These are phyloP conservation scores for Zosterops japonicus DNA, from an alignment of 2,113 vertebrate species.

Conservation along the genomic window DNA sequence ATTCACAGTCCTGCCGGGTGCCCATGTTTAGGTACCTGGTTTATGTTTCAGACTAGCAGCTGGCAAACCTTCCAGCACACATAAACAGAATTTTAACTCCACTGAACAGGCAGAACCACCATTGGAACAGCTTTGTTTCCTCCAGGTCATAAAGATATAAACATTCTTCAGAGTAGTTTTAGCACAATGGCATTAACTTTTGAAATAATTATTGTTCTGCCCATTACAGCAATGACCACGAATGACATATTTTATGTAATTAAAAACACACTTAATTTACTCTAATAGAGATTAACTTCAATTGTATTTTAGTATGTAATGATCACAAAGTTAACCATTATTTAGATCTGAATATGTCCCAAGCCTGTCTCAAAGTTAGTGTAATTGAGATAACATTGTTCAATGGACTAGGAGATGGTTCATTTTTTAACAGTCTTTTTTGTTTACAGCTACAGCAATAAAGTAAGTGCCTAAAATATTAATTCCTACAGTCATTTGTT, in stretches of 20 bases:
- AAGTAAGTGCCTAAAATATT: background rate
- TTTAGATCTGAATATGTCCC: background rate
- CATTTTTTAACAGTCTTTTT: background rate
- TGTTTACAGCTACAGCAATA: background rate
- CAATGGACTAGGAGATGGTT: background rate
- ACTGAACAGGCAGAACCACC: background rate
- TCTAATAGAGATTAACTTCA: background rate
- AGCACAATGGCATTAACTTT: background rate
- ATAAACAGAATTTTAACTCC: background rate
- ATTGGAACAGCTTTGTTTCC: background rate
- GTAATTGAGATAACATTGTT: background rate
- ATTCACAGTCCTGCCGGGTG: background rate
- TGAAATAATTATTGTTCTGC: background rate
- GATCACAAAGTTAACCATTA: background rate
- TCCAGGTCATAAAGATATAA: background rate
- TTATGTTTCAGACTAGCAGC: background rate
- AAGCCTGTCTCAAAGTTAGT: background rate
- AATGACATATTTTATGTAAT: background rate
- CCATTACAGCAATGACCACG: background rate
- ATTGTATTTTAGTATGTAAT: background rate
- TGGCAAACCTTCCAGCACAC: slow-evolving; percentile 11
- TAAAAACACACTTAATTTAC: background rate
- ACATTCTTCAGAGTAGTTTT: background rate
- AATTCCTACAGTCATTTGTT: background rate
- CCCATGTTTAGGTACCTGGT: background rate